phyloP scores from a whole-genome alignment of 2,797 vertebrate species.

The Brachyalestes nurse region DNA sequence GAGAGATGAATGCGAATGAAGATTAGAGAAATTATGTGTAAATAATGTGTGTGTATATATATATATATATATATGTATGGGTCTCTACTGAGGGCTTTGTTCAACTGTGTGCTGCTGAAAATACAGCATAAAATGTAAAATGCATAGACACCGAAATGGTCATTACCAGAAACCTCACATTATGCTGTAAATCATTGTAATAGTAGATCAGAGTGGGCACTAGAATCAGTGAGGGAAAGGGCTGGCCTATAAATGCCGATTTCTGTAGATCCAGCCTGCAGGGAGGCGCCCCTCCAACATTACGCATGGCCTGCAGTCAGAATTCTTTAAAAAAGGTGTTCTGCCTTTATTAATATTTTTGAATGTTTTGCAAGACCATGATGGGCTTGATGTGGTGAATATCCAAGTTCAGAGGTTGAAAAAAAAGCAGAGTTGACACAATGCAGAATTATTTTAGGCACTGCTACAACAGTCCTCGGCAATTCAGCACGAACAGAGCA shows the following conservation, averaged over 20 bases:
- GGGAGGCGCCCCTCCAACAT: background rate
- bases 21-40: too few species aligned
- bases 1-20: conserved; percentile 27
- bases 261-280: background rate
- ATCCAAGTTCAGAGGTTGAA: background rate
- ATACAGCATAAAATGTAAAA: conserved; percentile 1
- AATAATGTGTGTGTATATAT: too few species aligned
- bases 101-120: conserved; percentile 9
- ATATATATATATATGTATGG: too few species aligned
- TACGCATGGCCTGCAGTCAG: background rate
- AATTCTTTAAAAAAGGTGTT: background rate
- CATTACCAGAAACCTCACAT: background rate
- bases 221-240: background rate
- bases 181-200: background rate
- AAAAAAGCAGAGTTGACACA: background rate
- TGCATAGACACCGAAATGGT: background rate
- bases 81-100: background rate
- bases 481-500: background rate
- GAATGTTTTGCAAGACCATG: background rate
- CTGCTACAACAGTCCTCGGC: background rate
- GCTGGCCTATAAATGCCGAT: background rate
- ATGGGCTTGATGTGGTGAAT: background rate
- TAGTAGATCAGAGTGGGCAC: background rate
- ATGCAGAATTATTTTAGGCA: conserved; percentile 12
- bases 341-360: background rate